These are phyloP conservation scores for Beroe ovata DNA, from an alignment of 37 sponge, comb jelly and placozoan species.

Conservation along the genomic window DNA sequence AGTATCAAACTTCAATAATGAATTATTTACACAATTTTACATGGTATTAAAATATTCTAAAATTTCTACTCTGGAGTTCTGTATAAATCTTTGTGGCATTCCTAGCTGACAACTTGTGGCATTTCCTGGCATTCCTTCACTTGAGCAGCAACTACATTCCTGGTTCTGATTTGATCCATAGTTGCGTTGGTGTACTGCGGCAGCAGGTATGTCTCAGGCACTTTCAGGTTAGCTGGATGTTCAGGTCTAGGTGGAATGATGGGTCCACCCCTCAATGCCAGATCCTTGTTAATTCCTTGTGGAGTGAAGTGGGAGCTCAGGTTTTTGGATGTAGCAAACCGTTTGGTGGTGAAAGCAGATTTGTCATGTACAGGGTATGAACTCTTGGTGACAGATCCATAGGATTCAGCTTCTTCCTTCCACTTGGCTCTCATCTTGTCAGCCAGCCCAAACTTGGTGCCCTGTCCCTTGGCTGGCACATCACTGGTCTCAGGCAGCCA, in stretches of 20 bases:
- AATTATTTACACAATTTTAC: too few species aligned
- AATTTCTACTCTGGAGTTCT: background rate
- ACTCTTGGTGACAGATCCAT: conserved; percentile 32
- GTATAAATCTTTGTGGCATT: background rate
- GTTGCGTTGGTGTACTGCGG: conserved; percentile 61
- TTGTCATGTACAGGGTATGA: conserved; percentile 46
- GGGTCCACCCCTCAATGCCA: conserved; percentile 59
- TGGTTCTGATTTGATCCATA: conserved; percentile 34
- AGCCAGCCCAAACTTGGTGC: conserved; percentile 56
- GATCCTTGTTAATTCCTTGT: conserved; percentile 43
- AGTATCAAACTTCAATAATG: background rate
- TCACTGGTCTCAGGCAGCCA: conserved; percentile 88
- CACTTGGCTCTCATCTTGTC: conserved; percentile 58
- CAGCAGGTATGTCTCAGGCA: background rate
- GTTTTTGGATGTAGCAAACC: conserved; percentile 21
- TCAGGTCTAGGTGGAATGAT: conserved; percentile 56
- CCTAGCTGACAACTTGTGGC: background rate
- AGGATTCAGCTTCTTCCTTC: background rate
- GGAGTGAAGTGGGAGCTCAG: conserved; percentile 61
- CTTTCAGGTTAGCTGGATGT: conserved; percentile 63
- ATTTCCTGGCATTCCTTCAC: background rate
- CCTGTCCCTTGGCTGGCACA: conserved; percentile 71
- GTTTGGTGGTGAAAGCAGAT: conserved; percentile 10
- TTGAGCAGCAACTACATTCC: background rate
- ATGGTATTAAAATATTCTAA: background rate